Percentiles rank a stretch among this genome's conserved stretches.
Conservation (phyloP, 2,888 invertebrate genomes). For the Aphidius colemani region DNA sequence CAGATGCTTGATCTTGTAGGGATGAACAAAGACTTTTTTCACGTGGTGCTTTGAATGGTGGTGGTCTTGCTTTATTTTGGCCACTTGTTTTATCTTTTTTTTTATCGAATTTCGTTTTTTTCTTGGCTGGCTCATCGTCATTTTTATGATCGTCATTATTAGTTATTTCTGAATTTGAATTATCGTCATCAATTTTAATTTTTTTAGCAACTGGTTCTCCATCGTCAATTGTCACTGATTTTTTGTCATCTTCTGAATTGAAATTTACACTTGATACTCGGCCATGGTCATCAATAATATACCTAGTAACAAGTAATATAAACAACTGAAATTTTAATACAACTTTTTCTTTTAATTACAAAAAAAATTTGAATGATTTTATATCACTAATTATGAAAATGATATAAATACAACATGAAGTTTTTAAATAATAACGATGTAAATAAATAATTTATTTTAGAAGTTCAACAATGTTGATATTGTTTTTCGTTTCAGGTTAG, state of each 20-base stretch:
- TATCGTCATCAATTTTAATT: not conserved
- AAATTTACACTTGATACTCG: slow-evolving; percentile 57
- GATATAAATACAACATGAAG: no score
- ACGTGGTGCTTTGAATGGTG: slow-evolving; percentile 67
- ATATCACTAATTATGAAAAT: not conserved
- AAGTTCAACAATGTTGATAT: no score
- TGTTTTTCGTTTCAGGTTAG: no score
- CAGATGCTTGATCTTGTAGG: slow-evolving; percentile 64
- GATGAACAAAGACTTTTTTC: slow-evolving; percentile 73
- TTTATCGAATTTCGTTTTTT: slow-evolving; percentile 51
- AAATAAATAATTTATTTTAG: no score
- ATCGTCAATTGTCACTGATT: slow-evolving; percentile 43
- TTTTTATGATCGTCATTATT: slow-evolving; percentile 24
- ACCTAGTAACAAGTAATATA: slow-evolving; percentile 50
- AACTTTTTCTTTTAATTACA: no score
- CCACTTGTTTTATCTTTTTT: slow-evolving; percentile 65
- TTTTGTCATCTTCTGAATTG: slow-evolving; percentile 58
- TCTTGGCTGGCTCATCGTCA: slow-evolving; percentile 44
- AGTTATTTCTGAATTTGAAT: not conserved
- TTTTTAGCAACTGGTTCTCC: not conserved
- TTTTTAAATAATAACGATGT: no score
- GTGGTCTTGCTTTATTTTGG: slow-evolving; percentile 81
- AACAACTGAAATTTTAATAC: no score
- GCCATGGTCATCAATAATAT: slow-evolving; percentile 59
- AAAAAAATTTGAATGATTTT: no score